Evolutionary conservation across 2,888 invertebrate species (phyloP).

Genomic region (Tiphia femorata): DNA sequence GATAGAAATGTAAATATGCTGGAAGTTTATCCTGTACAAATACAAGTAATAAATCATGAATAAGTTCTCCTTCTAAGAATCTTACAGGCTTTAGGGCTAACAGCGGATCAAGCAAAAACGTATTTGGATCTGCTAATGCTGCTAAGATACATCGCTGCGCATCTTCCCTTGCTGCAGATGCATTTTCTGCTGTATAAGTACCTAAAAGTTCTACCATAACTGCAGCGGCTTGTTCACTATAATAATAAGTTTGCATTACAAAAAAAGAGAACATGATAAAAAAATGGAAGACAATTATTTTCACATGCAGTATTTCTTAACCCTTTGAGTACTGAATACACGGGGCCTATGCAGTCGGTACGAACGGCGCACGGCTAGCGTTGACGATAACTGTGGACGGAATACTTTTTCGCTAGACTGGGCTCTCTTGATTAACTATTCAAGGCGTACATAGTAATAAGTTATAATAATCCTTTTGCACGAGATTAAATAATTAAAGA

Average conservation of each 20-base stretch:
- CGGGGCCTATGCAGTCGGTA: too few relatives aligned
- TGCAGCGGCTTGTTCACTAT: constrained; percentile 90
- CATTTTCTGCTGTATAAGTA: constrained; percentile 97
- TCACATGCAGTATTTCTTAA: too few relatives aligned
- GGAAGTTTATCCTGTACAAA: constrained; percentile 95
- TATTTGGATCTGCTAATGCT: constrained; percentile 94
- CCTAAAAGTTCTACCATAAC: constrained; percentile 97
- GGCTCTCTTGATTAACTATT: too few relatives aligned
- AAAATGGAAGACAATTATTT: background rate
- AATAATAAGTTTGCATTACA: constrained; percentile 54
- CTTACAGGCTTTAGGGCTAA: constrained; percentile 94
- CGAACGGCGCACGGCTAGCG: background rate
- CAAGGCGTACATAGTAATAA: too few relatives aligned
- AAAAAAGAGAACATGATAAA: constrained; percentile 9
- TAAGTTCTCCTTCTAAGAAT: constrained; percentile 93
- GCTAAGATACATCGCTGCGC: constrained; percentile 96
- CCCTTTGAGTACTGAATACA: too few relatives aligned
- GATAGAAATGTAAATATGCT: constrained; percentile 93
- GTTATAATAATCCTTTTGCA: too few relatives aligned
- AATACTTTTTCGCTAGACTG: too few relatives aligned
- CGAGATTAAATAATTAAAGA: too few relatives aligned
- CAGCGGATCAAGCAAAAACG: constrained; percentile 95
- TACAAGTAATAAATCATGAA: constrained; percentile 93
- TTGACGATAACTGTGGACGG: too few relatives aligned
- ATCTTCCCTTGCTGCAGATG: constrained; percentile 95